phyloP scores from a whole-genome alignment of 2,113 vertebrate species.

The Anhinga anhinga region DNA sequence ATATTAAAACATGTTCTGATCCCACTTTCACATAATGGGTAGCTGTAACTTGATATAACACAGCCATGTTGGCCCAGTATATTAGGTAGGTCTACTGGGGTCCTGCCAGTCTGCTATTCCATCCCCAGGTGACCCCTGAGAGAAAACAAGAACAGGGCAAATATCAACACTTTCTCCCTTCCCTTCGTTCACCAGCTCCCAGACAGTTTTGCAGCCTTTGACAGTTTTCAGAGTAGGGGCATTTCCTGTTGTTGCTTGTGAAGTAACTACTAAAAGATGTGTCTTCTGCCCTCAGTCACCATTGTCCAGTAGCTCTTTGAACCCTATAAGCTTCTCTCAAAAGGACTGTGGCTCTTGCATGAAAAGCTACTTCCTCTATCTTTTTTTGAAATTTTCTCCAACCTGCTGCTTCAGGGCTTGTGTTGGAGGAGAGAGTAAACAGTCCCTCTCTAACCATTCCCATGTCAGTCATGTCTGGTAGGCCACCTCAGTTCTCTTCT shows the following conservation, averaged over 20 bases:
- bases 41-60: not conserved
- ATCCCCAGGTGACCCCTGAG: not conserved
- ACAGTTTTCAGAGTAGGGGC: not conserved
- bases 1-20: not conserved
- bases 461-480: not conserved
- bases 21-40: not conserved
- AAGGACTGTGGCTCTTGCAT: not conserved
- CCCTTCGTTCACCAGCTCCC: not conserved
- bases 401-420: not conserved
- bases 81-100: too few species aligned
- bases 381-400: not conserved
- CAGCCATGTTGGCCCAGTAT: not conserved
- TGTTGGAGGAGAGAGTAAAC: not conserved
- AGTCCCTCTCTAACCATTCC: not conserved
- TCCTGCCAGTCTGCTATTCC: not conserved
- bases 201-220: not conserved
- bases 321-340: not conserved
- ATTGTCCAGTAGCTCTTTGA: not conserved
- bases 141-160: not conserved
- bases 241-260: not conserved
- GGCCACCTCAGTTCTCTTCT: not conserved
- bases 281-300: not conserved
- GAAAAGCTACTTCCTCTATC: not conserved
- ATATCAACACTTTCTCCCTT: not conserved
- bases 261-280: not conserved